These are phyloP conservation scores for Pseudoatta argentina DNA, from an alignment of 1,140 invertebrate species.

Conservation along the genomic window DNA sequence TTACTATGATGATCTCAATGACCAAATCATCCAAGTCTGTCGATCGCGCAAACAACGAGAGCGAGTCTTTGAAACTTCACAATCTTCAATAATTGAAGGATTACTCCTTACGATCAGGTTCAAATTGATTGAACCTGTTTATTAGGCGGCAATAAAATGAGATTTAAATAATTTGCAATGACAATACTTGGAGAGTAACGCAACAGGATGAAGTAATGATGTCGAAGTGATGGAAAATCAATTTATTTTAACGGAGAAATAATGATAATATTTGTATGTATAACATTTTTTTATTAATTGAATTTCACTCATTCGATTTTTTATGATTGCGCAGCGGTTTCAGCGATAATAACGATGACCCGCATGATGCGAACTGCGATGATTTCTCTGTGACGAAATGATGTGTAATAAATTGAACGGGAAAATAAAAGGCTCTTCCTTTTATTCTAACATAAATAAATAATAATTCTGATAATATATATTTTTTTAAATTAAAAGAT, in stretches of 20 bases:
- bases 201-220: background rate
- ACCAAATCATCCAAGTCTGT: background rate
- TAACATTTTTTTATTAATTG: background rate
- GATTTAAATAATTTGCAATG: background rate
- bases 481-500: background rate
- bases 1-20: constrained; percentile 45
- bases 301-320: background rate
- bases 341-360: background rate
- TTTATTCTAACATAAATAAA: background rate
- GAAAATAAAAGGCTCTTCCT: background rate
- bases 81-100: background rate
- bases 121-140: background rate
- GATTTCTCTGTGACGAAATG: background rate
- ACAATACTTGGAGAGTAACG: background rate
- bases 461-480: constrained; percentile 4
- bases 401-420: background rate
- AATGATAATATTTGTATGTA: background rate
- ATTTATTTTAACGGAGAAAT: background rate
- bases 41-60: background rate
- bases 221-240: background rate
- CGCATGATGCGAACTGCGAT: constrained; percentile 19
- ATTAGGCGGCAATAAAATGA: background rate
- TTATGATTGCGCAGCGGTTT: background rate
- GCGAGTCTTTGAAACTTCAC: background rate
- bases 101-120: background rate